These are phyloP conservation scores for Leguminivora glycinivorella DNA, from an alignment of 1,140 invertebrate species.

Conservation along the genomic window DNA sequence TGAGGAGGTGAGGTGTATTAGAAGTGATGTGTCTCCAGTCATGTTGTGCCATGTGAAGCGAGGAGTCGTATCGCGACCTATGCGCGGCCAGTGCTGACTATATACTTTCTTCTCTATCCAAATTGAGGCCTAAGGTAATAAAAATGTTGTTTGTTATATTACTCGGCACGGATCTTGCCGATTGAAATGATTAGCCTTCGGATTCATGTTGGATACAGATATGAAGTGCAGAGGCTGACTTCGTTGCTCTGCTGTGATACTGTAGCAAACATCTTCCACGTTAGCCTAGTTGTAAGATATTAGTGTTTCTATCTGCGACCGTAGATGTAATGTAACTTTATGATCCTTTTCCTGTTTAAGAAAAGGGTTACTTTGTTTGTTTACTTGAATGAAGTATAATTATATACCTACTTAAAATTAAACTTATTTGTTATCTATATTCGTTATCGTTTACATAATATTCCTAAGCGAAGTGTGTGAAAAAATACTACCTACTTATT, in stretches of 20 bases:
- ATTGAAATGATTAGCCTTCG: slow-evolving; percentile 5
- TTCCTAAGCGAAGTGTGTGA: slow-evolving; percentile 72
- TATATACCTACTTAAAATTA: slow-evolving; percentile 62
- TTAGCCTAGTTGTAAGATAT: slow-evolving; percentile 71
- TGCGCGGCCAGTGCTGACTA: slow-evolving; percentile 39
- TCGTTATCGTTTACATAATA: slow-evolving; percentile 66
- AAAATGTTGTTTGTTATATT: slow-evolving; percentile 7
- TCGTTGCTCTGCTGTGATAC: slow-evolving; percentile 73
- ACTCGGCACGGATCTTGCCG: neutral
- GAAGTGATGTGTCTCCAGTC: slow-evolving; percentile 34
- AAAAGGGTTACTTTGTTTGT: slow-evolving; percentile 61
- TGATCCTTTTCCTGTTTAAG: slow-evolving; percentile 68
- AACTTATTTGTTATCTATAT: slow-evolving; percentile 68
- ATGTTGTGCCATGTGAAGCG: slow-evolving; percentile 33
- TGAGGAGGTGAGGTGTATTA: slow-evolving; percentile 33
- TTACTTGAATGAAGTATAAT: slow-evolving; percentile 56
- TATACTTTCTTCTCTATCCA: slow-evolving; percentile 37
- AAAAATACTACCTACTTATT: slow-evolving; percentile 77
- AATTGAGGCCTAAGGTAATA: slow-evolving; percentile 29
- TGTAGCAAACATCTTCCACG: slow-evolving; percentile 73
- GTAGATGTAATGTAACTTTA: slow-evolving; percentile 65
- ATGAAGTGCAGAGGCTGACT: slow-evolving; percentile 46
- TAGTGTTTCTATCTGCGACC: slow-evolving; percentile 68
- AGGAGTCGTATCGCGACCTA: slow-evolving; percentile 29
- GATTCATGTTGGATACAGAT: slow-evolving; percentile 38